phyloP scores from a whole-genome alignment of 1,140 invertebrate genomes.

The Ceratina calcarata region DNA sequence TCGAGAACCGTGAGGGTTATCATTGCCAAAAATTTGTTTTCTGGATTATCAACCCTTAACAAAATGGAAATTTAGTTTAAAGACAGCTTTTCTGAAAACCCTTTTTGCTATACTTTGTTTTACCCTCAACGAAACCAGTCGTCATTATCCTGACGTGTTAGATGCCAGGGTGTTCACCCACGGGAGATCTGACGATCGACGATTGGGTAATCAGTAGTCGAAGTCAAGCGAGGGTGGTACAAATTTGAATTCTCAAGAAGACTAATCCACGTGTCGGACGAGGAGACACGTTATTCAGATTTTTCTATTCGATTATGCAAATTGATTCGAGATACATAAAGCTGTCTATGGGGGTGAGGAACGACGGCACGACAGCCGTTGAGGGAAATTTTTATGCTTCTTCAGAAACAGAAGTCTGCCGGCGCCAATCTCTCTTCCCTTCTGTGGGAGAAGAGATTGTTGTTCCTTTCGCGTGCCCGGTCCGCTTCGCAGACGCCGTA shows the following conservation, averaged over 20 bases:
- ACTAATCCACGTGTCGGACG: slow-evolving; percentile 66
- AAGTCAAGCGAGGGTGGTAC: neutral
- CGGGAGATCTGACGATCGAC: neutral
- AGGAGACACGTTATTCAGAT: slow-evolving; percentile 75
- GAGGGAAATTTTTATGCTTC: slow-evolving; percentile 75
- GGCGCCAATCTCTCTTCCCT: slow-evolving; percentile 69
- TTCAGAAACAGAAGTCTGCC: slow-evolving; percentile 78
- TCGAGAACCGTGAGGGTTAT: neutral
- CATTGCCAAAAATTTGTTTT: neutral
- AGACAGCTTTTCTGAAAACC: too few relatives aligned
- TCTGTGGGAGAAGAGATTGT: neutral
- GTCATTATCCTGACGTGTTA: too few relatives aligned
- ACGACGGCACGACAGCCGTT: neutral
- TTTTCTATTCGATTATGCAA: slow-evolving; percentile 80
- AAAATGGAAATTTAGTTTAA: neutral
- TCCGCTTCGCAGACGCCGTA: slow-evolving; percentile 46
- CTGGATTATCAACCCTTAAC: neutral
- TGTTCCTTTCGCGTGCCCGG: slow-evolving; percentile 3
- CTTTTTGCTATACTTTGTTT: neutral
- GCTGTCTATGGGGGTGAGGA: slow-evolving; percentile 67
- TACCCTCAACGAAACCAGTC: neutral
- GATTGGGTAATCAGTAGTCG: slow-evolving; percentile 50
- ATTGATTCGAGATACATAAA: slow-evolving; percentile 79
- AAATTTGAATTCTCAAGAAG: neutral
- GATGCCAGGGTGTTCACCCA: neutral